Conservation (phyloP, 1,140 invertebrate species). For the Eulimnadia texana region DNA sequence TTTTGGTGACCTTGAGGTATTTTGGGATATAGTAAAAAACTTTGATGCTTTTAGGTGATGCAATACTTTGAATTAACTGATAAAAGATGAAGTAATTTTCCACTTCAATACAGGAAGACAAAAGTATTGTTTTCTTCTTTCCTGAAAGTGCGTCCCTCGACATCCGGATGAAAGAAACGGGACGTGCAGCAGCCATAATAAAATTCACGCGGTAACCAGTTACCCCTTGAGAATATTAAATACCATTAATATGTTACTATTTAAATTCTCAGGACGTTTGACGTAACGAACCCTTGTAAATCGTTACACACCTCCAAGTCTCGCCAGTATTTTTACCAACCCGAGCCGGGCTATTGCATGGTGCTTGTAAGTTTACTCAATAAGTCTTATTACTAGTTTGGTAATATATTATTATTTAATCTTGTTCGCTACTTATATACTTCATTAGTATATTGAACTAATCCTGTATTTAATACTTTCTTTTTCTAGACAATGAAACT, state of each 20-base stretch:
- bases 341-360: constrained; percentile 77
- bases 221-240: constrained; percentile 2
- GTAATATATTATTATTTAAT: too few species aligned
- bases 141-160: constrained; percentile 60
- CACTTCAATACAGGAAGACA: constrained; percentile 55
- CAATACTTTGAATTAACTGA: too few species aligned
- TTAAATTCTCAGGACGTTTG: constrained; percentile 59
- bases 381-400: too few species aligned
- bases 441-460: too few species aligned
- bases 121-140: constrained; percentile 77
- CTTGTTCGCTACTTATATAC: too few species aligned
- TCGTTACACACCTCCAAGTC: constrained; percentile 77
- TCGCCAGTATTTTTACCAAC: constrained; percentile 68
- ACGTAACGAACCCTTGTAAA: constrained; percentile 57
- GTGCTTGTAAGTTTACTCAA: constrained; percentile 53
- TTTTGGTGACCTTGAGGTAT: too few species aligned
- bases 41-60: too few species aligned
- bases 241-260: constrained; percentile 11
- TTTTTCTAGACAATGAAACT: constrained; percentile 24
- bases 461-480: constrained; percentile 6
- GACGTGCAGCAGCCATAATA: constrained; percentile 78
- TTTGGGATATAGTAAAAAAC: too few species aligned
- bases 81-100: background rate
- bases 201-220: constrained; percentile 71
- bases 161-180: constrained; percentile 73